Evolutionary conservation across 2,113 vertebrate genomes (phyloP), one percentile per base, ranked within the genome.

Genomic region (Amphiprion ocellaris): DNA sequence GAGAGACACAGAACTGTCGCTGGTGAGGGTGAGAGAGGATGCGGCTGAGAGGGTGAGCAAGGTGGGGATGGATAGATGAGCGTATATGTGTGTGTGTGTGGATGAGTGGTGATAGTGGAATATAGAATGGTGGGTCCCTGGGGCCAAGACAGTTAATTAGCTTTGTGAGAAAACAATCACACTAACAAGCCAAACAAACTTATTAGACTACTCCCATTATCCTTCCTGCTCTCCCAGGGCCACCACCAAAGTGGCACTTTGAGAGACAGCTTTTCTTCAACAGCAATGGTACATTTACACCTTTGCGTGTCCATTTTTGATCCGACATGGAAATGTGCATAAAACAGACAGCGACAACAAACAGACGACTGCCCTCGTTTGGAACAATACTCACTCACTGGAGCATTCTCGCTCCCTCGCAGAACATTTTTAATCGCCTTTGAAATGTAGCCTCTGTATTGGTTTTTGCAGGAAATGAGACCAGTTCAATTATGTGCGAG

Each of bases 101-200:
- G 54, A 79, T 74, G 44, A 73, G 77, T 75, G 87, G 84, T 70
- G 77, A 86, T 84, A 72, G 86, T 52, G 53, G 66, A 87, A 83
- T 88, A 83, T 90, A 88, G 89, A 87, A 87, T 54, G 69, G 77
- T 89, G 52, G 85, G 78, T 93, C 93, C 90, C 91, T 69, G 59
- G 91, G 93, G 93, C 84, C 56, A 61, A 83, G 77, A 74, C 60
- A 89, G 87, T 92, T 95, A 93, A 95, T 95, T 94, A 93, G 92
- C 90, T 94, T 92, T 92, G 91, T 89, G 89, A 91, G 88, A 91
- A 94, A 94, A 94, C 94, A 93, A 93, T 94, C 92, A 93, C 83
- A 87, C 84, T 94, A 95, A 94, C 91, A 92, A 94, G 91, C 70
- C 89, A 93, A 93, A 92, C 92, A 89, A 91, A 94, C 90, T 93